These are phyloP conservation scores for Bombus superbus DNA, from an alignment of 1,140 invertebrate genomes.

Conservation along the genomic window DNA sequence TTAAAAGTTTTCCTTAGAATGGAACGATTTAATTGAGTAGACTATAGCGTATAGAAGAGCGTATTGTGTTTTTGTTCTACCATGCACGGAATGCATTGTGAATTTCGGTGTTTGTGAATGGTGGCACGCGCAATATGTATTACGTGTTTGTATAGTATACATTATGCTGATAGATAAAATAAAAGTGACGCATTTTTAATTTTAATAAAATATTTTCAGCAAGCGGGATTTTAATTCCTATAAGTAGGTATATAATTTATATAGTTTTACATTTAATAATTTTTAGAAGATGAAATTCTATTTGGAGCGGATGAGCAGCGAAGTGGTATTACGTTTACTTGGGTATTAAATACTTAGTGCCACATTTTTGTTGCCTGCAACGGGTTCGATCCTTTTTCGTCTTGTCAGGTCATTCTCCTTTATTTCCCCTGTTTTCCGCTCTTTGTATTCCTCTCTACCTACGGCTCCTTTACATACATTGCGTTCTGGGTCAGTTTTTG, in stretches of 20 bases:
- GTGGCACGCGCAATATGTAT: neutral
- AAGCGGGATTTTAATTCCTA: neutral
- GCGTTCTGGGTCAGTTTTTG: neutral
- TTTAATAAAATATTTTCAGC: neutral
- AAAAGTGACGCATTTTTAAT: neutral
- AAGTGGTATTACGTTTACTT: neutral
- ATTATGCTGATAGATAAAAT: neutral
- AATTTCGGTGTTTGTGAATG: slow-evolving; percentile 16
- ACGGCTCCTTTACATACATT: neutral
- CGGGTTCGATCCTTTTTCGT: slow-evolving; percentile 1
- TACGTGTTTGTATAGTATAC: neutral
- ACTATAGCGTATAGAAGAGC: neutral
- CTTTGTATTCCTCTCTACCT: neutral
- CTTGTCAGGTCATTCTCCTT: too few relatives aligned
- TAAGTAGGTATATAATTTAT: neutral
- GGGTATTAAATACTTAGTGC: neutral
- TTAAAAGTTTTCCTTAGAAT: too few relatives aligned
- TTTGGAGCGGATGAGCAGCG: neutral
- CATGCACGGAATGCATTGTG: neutral
- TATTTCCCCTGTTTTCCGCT: neutral
- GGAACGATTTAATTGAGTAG: neutral
- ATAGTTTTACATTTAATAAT: neutral
- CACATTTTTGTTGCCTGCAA: neutral
- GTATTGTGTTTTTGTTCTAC: neutral
- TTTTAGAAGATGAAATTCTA: neutral